Percentiles rank a stretch among this genome's conserved stretches.
Evolutionary conservation across 2,113 vertebrate species (phyloP).

Genomic region (Menura novaehollandiae): DNA sequence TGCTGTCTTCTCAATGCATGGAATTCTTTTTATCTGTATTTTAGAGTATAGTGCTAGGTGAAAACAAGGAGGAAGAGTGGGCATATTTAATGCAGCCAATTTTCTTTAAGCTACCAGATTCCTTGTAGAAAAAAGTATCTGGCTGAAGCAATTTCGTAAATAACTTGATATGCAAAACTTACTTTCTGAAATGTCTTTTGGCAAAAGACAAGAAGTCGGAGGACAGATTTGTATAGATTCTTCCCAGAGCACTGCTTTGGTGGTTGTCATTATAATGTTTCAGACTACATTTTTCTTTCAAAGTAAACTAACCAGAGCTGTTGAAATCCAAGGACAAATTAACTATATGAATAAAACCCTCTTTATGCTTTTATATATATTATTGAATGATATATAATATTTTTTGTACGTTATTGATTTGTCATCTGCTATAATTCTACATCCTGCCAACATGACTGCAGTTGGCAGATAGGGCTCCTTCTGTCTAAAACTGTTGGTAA

Average conservation of each 20-base stretch:
- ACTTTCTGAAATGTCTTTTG: neutral
- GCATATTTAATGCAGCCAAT: neutral
- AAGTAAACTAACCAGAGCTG: neutral
- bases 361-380: neutral
- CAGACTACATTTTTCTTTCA: neutral
- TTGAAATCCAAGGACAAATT: neutral
- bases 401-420: neutral
- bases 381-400: neutral
- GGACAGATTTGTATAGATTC: neutral
- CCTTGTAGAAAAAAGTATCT: neutral
- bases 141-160: neutral
- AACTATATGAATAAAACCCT: neutral
- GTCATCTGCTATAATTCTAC: neutral
- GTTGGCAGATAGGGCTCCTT: neutral
- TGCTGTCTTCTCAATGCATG: neutral
- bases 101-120: neutral
- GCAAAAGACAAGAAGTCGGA: neutral
- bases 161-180: neutral
- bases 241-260: neutral
- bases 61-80: neutral
- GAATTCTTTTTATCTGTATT: neutral
- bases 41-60: neutral
- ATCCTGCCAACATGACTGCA: neutral
- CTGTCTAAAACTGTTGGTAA: neutral
- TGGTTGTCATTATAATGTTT: neutral